Conservation (phyloP, 2,888 invertebrate species). For the Nephrotoma guestfalica region DNA sequence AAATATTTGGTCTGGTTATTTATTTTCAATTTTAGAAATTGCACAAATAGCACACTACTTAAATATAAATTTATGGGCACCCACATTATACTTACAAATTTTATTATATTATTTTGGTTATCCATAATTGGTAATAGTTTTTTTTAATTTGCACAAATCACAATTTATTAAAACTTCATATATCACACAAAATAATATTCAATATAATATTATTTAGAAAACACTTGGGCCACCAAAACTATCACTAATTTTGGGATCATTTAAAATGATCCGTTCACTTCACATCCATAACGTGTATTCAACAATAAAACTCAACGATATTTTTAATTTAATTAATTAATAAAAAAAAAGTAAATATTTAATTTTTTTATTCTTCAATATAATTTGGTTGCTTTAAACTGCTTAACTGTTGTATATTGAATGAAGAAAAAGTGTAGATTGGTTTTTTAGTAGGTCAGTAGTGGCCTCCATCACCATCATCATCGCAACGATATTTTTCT, state of each 20-base stretch:
- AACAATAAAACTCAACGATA: not conserved
- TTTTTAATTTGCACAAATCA: not conserved
- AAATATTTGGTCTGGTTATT: not conserved
- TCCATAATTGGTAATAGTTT: not conserved
- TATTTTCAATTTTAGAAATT: not conserved
- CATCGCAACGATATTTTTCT: not conserved
- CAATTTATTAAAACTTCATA: not conserved
- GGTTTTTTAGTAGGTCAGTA: conserved; percentile 28
- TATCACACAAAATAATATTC: not conserved
- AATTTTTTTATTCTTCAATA: not conserved
- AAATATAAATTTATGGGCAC: not conserved
- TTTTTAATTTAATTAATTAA: not conserved
- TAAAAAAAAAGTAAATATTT: not conserved
- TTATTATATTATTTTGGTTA: not conserved
- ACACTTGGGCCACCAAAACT: not conserved
- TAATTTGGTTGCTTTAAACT: not conserved
- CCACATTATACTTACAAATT: not conserved
- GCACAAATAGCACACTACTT: not conserved
- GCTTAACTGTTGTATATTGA: conserved; percentile 17
- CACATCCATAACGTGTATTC: not conserved
- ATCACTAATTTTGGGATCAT: not conserved
- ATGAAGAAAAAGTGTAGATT: conserved; percentile 19
- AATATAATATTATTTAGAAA: not conserved
- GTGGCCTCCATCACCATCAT: conserved; percentile 18
- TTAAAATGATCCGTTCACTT: not conserved